phyloP scores from a whole-genome alignment of 2,797 vertebrate species.

The Fringilla coelebs region DNA sequence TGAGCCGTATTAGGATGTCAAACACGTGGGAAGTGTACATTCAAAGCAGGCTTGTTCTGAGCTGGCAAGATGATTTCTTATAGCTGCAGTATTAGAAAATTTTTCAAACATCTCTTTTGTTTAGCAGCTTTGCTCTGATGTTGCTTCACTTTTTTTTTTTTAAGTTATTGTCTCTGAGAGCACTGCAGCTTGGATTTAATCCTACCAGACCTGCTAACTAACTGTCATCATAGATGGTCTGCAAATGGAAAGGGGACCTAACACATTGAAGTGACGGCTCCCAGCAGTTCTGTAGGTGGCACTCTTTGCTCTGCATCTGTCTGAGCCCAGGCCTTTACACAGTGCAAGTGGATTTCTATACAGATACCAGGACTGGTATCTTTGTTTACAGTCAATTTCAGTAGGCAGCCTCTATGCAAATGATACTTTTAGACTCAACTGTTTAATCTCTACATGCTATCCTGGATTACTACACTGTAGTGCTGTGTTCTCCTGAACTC shows the following conservation, averaged over 20 bases:
- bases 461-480: not conserved
- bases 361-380: not conserved
- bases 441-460: not conserved
- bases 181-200: not conserved
- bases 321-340: not conserved
- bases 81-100: not conserved
- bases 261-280: not conserved
- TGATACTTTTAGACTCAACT: not conserved
- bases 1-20: not conserved
- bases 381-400: not conserved
- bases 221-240: not conserved
- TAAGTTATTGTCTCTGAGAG: not conserved
- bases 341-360: not conserved
- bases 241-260: not conserved
- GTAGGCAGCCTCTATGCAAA: not conserved
- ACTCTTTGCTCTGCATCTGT: constrained; percentile 40
- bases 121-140: not conserved
- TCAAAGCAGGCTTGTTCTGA: not conserved
- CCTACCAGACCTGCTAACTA: not conserved
- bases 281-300: constrained; percentile 54
- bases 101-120: not conserved
- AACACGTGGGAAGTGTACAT: not conserved
- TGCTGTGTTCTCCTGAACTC: not conserved
- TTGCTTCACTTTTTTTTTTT: not conserved
- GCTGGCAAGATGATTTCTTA: not conserved